Evolutionary conservation across 2,797 vertebrate genomes (phyloP).

Genomic region (Parauchenoglanis ngamensis): DNA sequence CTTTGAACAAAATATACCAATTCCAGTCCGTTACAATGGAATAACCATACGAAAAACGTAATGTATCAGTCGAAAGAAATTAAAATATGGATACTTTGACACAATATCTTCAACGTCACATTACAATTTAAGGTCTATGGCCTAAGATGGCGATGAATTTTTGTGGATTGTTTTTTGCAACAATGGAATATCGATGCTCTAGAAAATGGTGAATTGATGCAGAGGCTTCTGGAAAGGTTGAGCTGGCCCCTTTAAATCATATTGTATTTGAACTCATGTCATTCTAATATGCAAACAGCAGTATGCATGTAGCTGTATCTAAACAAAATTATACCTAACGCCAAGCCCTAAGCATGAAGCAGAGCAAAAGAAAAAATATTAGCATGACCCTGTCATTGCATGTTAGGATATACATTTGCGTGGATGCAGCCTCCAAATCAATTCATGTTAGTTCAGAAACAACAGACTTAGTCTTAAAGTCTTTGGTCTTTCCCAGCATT

Average conservation of each 20-base stretch:
- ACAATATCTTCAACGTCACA: too few species aligned
- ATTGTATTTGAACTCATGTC: background rate
- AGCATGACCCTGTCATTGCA: background rate
- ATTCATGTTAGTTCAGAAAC: background rate
- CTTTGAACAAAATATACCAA: too few species aligned
- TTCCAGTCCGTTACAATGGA: too few species aligned
- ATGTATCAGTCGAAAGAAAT: too few species aligned
- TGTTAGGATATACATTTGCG: background rate
- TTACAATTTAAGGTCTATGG: too few species aligned
- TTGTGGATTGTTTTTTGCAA: too few species aligned
- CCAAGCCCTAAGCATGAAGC: background rate
- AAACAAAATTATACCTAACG: background rate
- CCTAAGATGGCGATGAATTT: too few species aligned
- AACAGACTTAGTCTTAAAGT: background rate
- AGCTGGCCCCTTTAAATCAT: background rate
- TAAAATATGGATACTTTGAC: too few species aligned
- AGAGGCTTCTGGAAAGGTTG: too few species aligned
- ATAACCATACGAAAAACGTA: too few species aligned
- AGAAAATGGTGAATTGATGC: too few species aligned
- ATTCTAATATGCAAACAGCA: background rate
- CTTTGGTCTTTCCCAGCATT: background rate
- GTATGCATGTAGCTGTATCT: background rate
- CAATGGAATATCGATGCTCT: too few species aligned
- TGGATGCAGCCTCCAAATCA: background rate
- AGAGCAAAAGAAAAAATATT: background rate